Percentiles rank a stretch among this genome's conserved stretches.
Conservation (phyloP, 2,888 invertebrate genomes). For the Ametastegia equiseti region DNA sequence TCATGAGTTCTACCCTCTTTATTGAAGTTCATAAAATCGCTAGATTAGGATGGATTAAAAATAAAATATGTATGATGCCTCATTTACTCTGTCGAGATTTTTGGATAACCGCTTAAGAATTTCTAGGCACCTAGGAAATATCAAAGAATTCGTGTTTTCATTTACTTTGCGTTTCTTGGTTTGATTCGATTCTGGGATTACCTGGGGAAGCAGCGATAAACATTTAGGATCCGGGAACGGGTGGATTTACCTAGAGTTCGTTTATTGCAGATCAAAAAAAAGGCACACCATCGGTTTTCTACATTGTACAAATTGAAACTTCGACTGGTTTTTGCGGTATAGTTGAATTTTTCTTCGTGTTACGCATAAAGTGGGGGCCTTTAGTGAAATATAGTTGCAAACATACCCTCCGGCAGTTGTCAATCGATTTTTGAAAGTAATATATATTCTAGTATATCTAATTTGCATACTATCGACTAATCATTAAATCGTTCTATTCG, state of each 20-base stretch:
- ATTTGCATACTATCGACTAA: constrained; percentile 64
- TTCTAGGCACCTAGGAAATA: too few relatives aligned
- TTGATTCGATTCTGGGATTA: neutral
- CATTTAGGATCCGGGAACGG: neutral
- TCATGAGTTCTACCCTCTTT: neutral
- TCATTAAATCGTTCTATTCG: constrained; percentile 40
- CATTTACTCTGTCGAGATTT: too few relatives aligned
- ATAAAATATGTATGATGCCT: too few relatives aligned
- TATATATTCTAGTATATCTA: constrained; percentile 61
- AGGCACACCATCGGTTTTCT: neutral
- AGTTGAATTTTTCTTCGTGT: constrained; percentile 36
- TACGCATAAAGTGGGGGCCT: constrained; percentile 40
- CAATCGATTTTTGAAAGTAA: constrained; percentile 76
- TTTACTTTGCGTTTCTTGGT: neutral
- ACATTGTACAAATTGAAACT: neutral
- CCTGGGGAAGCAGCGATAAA: neutral
- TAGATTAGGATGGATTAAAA: too few relatives aligned
- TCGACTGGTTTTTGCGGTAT: too few relatives aligned
- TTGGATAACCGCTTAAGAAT: too few relatives aligned
- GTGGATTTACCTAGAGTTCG: neutral
- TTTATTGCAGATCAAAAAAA: neutral
- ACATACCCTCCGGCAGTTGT: constrained; percentile 70
- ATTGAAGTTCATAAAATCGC: too few relatives aligned
- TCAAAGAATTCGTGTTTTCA: neutral
- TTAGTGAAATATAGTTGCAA: constrained; percentile 47